Base-by-base conservation (phyloP, 2,113 vertebrate species). In the Xyrauchen texanus region DNA sequence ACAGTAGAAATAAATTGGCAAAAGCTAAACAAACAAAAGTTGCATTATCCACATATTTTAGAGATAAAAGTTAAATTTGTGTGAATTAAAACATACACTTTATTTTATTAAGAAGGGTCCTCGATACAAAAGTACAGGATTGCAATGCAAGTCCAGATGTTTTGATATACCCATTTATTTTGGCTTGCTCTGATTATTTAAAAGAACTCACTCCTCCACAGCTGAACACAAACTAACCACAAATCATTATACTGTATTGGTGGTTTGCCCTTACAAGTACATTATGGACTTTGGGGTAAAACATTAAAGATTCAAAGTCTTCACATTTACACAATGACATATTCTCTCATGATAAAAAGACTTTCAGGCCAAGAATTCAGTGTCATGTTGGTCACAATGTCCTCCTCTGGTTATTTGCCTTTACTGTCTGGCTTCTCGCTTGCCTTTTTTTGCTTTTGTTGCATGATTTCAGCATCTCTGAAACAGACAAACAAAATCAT, bases 391-490 rank as follows among this genome's bases (percentile, higher is more conserved):
- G 21, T 61, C 66, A 63, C 7, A 51, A 69, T 7, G 9, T 8
- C 12, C 1, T 42, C 6, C 21, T 34, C 21, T 53, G 67, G 85
- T 86, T 94, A 94, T 89, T 95, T 94, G 78, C 90, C 83, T 83
- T 92, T 92, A 76, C 60, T 51, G 3, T 93, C 91, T 84, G 90
- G 90, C 86, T 94, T 93, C 88, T 93, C 91, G 69, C 86, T 88
- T 51, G 94, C 93, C 81, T 93, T 92, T 90, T 95, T 94, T 91
- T 95, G 94, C 88, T 95, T 95, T 85, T 95, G 93, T 87, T 95
- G 94, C 94, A 95, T 95, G 84, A 95, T 95, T 88, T 95, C 93
- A 71, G 94, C 94, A 90, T 95, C 94, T 90, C 94, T 95, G 86
- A 62, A 57, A 63, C 4, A 34, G 21, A 34, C 21, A 70, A 9